A percentile compares a stretch with the other conserved stretches of the same genome.
Evolutionary conservation across 2,797 vertebrate species (phyloP).

Genomic region (Scarus forsteni): DNA sequence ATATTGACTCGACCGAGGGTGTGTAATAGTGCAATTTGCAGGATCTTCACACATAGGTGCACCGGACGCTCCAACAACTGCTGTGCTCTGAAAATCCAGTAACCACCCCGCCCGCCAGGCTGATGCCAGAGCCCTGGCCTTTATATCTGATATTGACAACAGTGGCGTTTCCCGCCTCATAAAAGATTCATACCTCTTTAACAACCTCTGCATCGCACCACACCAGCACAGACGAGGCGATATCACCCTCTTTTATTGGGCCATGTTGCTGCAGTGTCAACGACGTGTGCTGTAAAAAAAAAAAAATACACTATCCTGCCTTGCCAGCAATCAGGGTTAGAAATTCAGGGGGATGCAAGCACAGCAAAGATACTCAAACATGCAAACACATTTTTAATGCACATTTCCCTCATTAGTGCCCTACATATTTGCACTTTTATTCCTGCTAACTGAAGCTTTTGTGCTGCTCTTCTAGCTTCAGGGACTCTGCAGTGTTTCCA

Average conservation of each 20-base stretch:
- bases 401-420: background rate
- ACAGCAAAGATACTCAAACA: constrained; percentile 18
- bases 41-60: constrained; percentile 39
- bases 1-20: constrained; percentile 19
- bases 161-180: constrained; percentile 73
- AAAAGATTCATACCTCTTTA: constrained; percentile 82
- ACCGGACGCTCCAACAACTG: constrained; percentile 18
- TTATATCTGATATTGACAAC: constrained; percentile 69
- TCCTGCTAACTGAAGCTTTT: constrained; percentile 1
- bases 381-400: constrained; percentile 11
- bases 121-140: constrained; percentile 40
- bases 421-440: constrained; percentile 19
- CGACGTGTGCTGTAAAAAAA: constrained; percentile 67
- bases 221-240: constrained; percentile 58
- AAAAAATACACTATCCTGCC: constrained; percentile 56
- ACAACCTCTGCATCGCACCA: constrained; percentile 65
- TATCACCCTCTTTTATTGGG: constrained; percentile 71
- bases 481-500: constrained; percentile 48
- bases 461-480: constrained; percentile 7
- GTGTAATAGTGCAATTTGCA: constrained; percentile 47
- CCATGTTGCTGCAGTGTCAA: constrained; percentile 78
- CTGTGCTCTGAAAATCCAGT: constrained; percentile 38
- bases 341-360: constrained; percentile 41
- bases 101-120: constrained; percentile 12
- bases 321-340: constrained; percentile 30